Evolutionary conservation across 2,888 invertebrate genomes (phyloP), one percentile per base, ranked within the genome.

Genomic region (Cryptocephalus primarius): DNA sequence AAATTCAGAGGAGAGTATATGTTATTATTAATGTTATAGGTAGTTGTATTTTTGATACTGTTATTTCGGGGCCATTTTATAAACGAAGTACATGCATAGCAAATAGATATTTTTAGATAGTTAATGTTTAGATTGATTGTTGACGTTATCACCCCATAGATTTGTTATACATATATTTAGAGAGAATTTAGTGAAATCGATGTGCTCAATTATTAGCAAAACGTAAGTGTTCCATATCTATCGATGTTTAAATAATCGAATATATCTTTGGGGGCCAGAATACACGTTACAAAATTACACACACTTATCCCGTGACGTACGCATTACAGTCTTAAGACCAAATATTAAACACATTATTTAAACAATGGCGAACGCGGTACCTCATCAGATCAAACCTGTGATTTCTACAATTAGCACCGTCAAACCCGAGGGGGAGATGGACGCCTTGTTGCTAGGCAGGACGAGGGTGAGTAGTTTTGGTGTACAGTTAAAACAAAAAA

Each of bases 351-450:
- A 22, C 2, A 4, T 22, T 22, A 22, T 4, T 4, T 22, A 22
- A 36, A 36, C 12, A 34, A 66, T 62, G 62, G 64, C 63, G 43
- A 63, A 60, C 52, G 73, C 74, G 32, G 62, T 63, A 51, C 62
- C 63, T 52, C 64, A 22, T 22, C 22, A 66, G 55, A 74, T 73
- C 53, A 77, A 78, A 50, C 76, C 78, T 53, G 78, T 77, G 66
- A 77, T 79, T 67, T 74, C 79, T 43, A 74, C 79, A 38, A 76
- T 79, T 34, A 68, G 69, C 59, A 60, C 64, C 48, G 62, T 64
- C 47, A 65, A 66, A 61, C 78, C 80, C 8, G 85, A 84, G 68
- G 82, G 84, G 56, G 85, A 85, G 74, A 85, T 86, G 85, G 85
- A 86, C 65, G 85, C 85, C 41, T 70, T 86, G 57, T 77, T 86